These are phyloP conservation scores for Apolygus lucorum DNA, from an alignment of 1,140 invertebrate genomes.

Conservation along the genomic window DNA sequence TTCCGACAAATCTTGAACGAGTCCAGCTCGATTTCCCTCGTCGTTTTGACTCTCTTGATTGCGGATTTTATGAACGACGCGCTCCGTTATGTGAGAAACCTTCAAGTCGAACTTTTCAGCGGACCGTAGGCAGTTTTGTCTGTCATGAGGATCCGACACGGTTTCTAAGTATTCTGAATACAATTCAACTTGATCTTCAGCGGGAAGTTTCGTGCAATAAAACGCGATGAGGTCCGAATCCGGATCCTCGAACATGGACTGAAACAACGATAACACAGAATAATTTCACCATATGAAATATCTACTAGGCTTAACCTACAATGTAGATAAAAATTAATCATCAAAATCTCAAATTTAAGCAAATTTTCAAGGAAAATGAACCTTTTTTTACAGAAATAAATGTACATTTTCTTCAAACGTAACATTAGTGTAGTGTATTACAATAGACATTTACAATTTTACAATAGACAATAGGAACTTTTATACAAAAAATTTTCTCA, in stretches of 20 bases:
- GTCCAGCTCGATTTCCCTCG: background rate
- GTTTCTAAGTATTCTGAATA: slow-evolving; percentile 72
- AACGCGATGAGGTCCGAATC: slow-evolving; percentile 73
- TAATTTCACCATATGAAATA: no score
- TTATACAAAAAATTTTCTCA: no score
- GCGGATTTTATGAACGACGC: slow-evolving; percentile 70
- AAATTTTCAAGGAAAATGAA: no score
- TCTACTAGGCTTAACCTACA: background rate
- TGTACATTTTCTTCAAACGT: no score
- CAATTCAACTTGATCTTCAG: slow-evolving; percentile 57
- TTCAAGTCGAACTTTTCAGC: slow-evolving; percentile 69
- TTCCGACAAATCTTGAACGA: slow-evolving; percentile 41
- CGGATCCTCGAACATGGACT: slow-evolving; percentile 57
- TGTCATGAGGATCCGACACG: slow-evolving; percentile 54
- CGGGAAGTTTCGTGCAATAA: slow-evolving; percentile 68
- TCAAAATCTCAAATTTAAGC: no score
- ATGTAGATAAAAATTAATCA: no score
- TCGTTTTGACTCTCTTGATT: slow-evolving; percentile 27
- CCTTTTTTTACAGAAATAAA: no score
- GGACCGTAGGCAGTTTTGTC: slow-evolving; percentile 49
- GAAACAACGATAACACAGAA: slow-evolving; percentile 43
- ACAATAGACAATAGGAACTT: no score
- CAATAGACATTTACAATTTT: no score
- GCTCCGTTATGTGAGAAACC: slow-evolving; percentile 70
- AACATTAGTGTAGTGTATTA: no score